Conservation (phyloP, 2,113 vertebrate genomes). For the Gulo gulo region DNA sequence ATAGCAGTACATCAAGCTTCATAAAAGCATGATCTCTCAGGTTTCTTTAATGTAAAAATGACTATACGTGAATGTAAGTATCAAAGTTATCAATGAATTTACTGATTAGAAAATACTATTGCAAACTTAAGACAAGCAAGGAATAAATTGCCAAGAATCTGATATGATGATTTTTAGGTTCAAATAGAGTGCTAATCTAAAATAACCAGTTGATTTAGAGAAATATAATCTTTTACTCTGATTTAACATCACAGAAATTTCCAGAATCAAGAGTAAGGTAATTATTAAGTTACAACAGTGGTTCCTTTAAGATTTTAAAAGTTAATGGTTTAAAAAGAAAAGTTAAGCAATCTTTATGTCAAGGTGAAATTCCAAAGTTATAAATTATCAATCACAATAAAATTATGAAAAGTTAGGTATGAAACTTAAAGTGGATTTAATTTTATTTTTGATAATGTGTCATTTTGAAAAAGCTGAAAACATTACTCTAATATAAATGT, state of each 20-base stretch:
- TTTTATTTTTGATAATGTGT: background rate
- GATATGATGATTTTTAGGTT: background rate
- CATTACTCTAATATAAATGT: background rate
- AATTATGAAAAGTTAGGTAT: background rate
- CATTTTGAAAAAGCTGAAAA: constrained; percentile 20
- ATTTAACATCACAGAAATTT: constrained; percentile 21
- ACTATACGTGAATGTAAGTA: background rate
- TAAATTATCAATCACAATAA: background rate
- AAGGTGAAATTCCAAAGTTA: background rate
- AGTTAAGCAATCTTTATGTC: background rate
- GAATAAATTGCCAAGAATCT: background rate
- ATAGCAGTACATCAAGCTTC: background rate
- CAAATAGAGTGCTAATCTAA: background rate
- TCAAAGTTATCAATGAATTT: background rate
- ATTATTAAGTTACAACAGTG: background rate
- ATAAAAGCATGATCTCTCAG: background rate
- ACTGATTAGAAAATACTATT: background rate
- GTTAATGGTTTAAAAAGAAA: background rate
- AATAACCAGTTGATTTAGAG: background rate
- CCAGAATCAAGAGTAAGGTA: background rate
- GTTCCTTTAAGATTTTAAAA: constrained; percentile 30
- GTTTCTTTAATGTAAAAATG: background rate
- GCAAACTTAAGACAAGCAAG: constrained; percentile 2
- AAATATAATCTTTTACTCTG: background rate
- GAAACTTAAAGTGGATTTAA: background rate